phyloP scores from a whole-genome alignment of 2,113 vertebrate genomes.

The Vireo altiloquus region DNA sequence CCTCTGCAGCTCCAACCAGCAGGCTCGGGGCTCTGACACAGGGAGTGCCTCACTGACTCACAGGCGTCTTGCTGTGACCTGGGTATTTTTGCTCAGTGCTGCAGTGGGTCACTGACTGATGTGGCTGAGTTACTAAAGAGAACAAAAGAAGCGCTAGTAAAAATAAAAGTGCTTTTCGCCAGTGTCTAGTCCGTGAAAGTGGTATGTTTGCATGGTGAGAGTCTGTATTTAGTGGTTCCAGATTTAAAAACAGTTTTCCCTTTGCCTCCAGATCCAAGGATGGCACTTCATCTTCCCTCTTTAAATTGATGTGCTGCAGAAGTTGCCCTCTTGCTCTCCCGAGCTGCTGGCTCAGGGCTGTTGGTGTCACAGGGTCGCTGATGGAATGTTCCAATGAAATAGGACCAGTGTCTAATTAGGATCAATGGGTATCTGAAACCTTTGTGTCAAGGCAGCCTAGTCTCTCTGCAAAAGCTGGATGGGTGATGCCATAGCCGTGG shows the following conservation, averaged over 20 bases:
- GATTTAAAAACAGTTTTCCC: neutral
- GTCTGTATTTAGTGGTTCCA: neutral
- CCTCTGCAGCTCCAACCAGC: neutral
- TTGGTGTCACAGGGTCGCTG: neutral
- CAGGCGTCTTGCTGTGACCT: neutral
- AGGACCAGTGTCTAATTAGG: neutral
- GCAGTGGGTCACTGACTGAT: neutral
- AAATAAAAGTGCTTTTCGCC: neutral
- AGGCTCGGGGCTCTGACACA: neutral
- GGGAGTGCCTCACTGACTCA: neutral
- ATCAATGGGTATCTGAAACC: neutral
- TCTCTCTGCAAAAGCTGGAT: neutral
- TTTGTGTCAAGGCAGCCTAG: neutral
- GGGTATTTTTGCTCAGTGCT: neutral
- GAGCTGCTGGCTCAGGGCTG: neutral
- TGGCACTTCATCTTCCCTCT: neutral
- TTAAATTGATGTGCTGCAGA: neutral
- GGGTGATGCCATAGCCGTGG: neutral
- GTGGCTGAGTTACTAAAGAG: neutral
- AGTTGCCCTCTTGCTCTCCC: neutral
- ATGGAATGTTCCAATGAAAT: neutral
- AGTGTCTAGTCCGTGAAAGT: neutral
- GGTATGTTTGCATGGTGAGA: neutral
- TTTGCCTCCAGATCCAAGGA: neutral
- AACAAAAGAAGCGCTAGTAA: neutral